These are phyloP conservation scores for Brienomyrus longianalis DNA, from an alignment of 2,113 vertebrate genomes.

Conservation along the genomic window DNA sequence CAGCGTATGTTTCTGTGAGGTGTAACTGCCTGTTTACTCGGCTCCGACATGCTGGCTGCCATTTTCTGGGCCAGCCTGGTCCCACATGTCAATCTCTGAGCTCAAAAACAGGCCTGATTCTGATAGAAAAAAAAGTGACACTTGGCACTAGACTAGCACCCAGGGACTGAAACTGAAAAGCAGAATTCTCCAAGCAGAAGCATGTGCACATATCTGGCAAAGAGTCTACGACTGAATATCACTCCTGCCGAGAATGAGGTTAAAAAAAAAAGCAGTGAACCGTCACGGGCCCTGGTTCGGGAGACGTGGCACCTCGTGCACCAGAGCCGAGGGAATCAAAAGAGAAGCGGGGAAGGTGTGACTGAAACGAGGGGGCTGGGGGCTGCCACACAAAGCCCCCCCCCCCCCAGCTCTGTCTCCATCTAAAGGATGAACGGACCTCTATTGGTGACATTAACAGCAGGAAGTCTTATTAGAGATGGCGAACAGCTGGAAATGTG, in stretches of 20 bases:
- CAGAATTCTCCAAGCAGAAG: conserved; percentile 26
- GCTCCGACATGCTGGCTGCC: background rate
- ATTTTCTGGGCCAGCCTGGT: conserved; percentile 6
- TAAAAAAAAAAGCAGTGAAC: conserved; percentile 27
- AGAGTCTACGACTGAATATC: conserved; percentile 32
- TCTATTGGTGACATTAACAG: background rate
- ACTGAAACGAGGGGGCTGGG: background rate
- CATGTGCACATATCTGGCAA: conserved; percentile 28
- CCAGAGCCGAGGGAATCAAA: background rate
- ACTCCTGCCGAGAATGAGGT: conserved; percentile 27
- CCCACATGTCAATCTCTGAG: background rate
- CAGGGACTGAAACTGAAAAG: conserved; percentile 17
- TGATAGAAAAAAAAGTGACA: background rate
- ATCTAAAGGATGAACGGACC: background rate
- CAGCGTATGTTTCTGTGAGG: background rate
- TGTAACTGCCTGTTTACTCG: background rate
- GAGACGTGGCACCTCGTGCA: background rate
- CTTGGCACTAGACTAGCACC: conserved; percentile 19
- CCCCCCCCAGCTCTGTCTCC: background rate
- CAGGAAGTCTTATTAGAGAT: background rate
- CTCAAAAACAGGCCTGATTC: background rate
- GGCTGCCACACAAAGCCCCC: background rate
- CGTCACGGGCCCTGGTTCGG: background rate
- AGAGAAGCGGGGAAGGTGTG: conserved; percentile 2
- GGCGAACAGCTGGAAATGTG: background rate